Evolutionary conservation across 2,797 vertebrate genomes (phyloP).

Genomic region (Anisognathus igniventris): DNA sequence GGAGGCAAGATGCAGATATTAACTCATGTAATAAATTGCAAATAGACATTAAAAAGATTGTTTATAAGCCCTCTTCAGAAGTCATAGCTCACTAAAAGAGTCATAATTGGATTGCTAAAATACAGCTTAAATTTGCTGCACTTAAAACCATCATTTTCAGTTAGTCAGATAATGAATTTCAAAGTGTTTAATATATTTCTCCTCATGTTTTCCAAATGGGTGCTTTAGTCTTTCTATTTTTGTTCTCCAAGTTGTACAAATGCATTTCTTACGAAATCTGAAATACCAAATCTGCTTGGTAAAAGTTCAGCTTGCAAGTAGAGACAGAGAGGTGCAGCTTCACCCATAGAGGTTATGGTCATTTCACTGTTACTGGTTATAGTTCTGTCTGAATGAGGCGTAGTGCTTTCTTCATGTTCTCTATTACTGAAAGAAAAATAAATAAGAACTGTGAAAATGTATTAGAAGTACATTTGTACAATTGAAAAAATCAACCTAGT

Average conservation of each 20-base stretch:
- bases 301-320: neutral
- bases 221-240: neutral
- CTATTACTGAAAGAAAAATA: conserved; percentile 70
- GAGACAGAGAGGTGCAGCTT: neutral
- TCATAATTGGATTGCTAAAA: neutral
- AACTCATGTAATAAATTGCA: neutral
- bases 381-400: conserved; percentile 76
- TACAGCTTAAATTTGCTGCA: neutral
- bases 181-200: neutral
- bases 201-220: neutral
- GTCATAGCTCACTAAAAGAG: neutral
- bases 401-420: conserved; percentile 80
- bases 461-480: neutral
- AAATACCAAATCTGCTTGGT: neutral
- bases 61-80: neutral
- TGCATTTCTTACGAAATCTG: neutral
- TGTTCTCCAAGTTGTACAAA: neutral
- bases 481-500: neutral
- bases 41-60: neutral
- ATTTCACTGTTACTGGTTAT: conserved; percentile 27
- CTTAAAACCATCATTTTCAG: neutral
- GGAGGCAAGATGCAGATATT: neutral
- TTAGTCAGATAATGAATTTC: neutral
- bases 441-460: neutral
- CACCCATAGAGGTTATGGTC: neutral